Base-by-base conservation (phyloP, 2,888 invertebrate genomes). In the Cheilosia pagana region DNA sequence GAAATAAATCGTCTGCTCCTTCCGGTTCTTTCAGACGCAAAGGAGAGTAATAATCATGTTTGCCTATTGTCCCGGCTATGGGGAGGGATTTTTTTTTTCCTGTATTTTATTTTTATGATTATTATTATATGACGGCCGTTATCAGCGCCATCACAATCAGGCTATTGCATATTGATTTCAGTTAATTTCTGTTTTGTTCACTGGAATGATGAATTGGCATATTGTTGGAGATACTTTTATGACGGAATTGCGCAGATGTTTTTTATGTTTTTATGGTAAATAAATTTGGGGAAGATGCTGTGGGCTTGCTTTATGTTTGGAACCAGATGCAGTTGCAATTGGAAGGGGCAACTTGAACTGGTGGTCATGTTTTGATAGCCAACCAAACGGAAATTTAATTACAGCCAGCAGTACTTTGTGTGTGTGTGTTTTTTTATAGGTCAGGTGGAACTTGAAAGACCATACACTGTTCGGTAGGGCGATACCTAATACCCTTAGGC, bases 111-210 rank as follows among this genome's bases (percentile, higher is more conserved):
- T 67, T n/a, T 68, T 60, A 77, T 55, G 59, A 55, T 77, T 77
- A 55, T 77, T 77, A 77, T 77, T 62, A 48, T 62, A 55, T 68
- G 68, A 55, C 48, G 62, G 62, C 19, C 53, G 62, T 68, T 77
- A 77, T 70, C 68, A 70, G 43, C 68, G 48, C 53, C 68, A 77
- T 77, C 77, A 68, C 48, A 60, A 77, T 77, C 68, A 70, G 60
- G 68, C 60, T 53, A 68, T 62, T 77, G 62, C 68, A 76, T 76
- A 70, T 77, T 77, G 77, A 77, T 68, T 76, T 53, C 60, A 68
- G 60, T 76, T 76, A 68, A 76, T 62, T 68, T 70, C 68, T 43
- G 1, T 8, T 1, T 10, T 45, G 45, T 19, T 8, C 45, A 10
- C 0, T 19, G 8, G 16, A 16, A 45, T 5, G 16, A 35, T 16